These are phyloP conservation scores for Salvelinus alpinus DNA, from an alignment of 2,113 vertebrate species.

Conservation along the genomic window DNA sequence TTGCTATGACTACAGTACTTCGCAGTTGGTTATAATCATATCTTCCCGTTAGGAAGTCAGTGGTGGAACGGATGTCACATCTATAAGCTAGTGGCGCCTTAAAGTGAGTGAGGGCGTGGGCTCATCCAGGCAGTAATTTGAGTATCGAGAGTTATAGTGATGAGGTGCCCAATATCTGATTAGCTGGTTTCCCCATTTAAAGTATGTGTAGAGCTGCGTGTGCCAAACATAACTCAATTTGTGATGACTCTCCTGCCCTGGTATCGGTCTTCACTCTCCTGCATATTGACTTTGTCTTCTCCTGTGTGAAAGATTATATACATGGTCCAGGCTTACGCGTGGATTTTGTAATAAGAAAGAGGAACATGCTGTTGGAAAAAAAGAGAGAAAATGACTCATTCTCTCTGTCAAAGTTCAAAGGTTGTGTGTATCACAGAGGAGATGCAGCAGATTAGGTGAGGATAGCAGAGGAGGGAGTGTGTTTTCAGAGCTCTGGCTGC, in stretches of 20 bases:
- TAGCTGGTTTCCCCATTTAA: conserved; percentile 86
- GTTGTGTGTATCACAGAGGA: conserved; percentile 36
- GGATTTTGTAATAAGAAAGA: conserved; percentile 76
- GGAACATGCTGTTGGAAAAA: conserved; percentile 64
- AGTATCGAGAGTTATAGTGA: conserved; percentile 77
- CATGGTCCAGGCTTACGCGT: conserved; percentile 67
- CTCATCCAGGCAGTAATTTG: conserved; percentile 71
- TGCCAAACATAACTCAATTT: conserved; percentile 74
- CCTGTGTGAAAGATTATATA: conserved; percentile 75
- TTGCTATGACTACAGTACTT: conserved; percentile 51
- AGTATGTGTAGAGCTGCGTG: conserved; percentile 52
- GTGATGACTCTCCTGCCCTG: conserved; percentile 58
- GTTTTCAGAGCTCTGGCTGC: conserved; percentile 22
- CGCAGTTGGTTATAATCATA: conserved; percentile 50
- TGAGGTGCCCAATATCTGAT: conserved; percentile 78
- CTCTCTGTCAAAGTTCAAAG: conserved; percentile 60
- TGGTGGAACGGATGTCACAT: conserved; percentile 66
- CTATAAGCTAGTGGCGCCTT: conserved; percentile 73
- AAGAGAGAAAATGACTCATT: conserved; percentile 66
- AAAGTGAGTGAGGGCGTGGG: conserved; percentile 68
- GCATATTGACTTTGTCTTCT: conserved; percentile 75
- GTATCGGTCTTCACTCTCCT: conserved; percentile 66
- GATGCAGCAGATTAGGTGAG: conserved; percentile 41
- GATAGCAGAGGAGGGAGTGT: conserved; percentile 14
- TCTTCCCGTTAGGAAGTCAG: conserved; percentile 55